Evolutionary conservation across 2,888 invertebrate species (phyloP), one percentile per base, ranked within the genome.

Genomic region (Seira sanloemensis): DNA sequence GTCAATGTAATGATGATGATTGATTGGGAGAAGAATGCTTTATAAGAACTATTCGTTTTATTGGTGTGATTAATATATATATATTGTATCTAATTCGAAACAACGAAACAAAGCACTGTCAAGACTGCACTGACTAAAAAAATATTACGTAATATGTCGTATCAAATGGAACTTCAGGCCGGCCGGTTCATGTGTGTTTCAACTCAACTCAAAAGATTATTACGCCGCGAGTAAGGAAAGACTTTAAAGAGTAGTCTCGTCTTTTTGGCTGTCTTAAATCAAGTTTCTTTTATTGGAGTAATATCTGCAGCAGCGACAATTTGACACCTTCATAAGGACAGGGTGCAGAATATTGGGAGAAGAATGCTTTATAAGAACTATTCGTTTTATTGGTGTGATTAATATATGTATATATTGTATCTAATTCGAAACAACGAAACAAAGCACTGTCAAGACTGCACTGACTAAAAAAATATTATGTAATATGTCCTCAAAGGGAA

Each of bases 1-100:
- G 72, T 58, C n/a, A 58, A 7, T 37, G 37, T 37, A 12, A 37
- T 74, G 26, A 62, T 26, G 67, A 75, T 80, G 80, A 80, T 80
- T 81, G 81, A 75, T 75, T 75, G 24, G 26, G 71, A 46, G 26
- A 67, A 68, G 37, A 27, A 66, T n/a, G 12, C 5, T 37, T 37
- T 37, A 7, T 37, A 37, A 37, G 37, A 37, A 37, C 37, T n/a
- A n/a, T 37, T 37, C 4, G 12, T 37, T 12, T 4, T 7, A 37
- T 37, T 37, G 25, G 67, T 9, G 24, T 75, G 77, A 77, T 77
- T 77, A 68, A 67, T 19, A n/a, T n/a, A n/a, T n/a, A 54, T 27
- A 1, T 23, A 27, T n/a, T 21, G 18, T 16, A 21, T 21, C 23
- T 26, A 75, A 19, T 21, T 24, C n/a, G n/a, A 25, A 37, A 37